Evolutionary conservation across 30 jellyfish, hydroid and myxozoan species (phyloP).

Genomic region (Rhopilema esculentum): DNA sequence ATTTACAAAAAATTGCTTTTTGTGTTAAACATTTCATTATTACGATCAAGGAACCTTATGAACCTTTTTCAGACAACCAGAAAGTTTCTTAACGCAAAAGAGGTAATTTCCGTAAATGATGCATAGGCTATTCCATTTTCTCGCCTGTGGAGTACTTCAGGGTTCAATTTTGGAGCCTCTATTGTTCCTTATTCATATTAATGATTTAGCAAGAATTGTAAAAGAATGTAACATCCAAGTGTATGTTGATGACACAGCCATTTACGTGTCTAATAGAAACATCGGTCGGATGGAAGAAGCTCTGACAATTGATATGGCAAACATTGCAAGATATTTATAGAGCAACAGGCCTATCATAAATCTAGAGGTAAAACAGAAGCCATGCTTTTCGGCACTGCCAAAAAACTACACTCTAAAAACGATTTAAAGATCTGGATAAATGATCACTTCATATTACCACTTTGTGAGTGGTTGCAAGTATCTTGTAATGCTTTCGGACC

Average conservation of each 20-base stretch:
- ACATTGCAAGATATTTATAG: constrained; percentile 48
- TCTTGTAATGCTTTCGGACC: constrained; percentile 14
- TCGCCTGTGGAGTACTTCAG: background rate
- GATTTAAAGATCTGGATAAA: constrained; percentile 41
- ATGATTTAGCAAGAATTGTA: background rate
- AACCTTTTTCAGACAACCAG: no score
- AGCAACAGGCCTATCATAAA: constrained; percentile 55
- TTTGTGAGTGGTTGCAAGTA: constrained; percentile 26
- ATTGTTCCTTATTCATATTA: background rate
- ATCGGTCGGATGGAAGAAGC: constrained; percentile 58
- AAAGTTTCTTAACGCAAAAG: no score
- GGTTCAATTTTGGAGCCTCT: background rate
- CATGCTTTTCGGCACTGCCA: constrained; percentile 38
- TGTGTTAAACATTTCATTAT: no score
- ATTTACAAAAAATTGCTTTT: no score
- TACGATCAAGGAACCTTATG: no score
- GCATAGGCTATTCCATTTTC: no score
- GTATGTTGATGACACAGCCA: constrained; percentile 72
- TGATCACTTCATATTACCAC: constrained; percentile 22
- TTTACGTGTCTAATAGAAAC: constrained; percentile 17
- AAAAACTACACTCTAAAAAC: constrained; percentile 41
- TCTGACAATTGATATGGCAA: constrained; percentile 52
- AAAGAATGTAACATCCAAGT: background rate
- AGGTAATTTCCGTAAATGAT: no score
- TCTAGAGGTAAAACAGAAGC: constrained; percentile 17